Percentiles rank a stretch among this genome's conserved stretches.
phyloP scores from a whole-genome alignment of 2,888 invertebrate genomes.

The Nudaria mundana region DNA sequence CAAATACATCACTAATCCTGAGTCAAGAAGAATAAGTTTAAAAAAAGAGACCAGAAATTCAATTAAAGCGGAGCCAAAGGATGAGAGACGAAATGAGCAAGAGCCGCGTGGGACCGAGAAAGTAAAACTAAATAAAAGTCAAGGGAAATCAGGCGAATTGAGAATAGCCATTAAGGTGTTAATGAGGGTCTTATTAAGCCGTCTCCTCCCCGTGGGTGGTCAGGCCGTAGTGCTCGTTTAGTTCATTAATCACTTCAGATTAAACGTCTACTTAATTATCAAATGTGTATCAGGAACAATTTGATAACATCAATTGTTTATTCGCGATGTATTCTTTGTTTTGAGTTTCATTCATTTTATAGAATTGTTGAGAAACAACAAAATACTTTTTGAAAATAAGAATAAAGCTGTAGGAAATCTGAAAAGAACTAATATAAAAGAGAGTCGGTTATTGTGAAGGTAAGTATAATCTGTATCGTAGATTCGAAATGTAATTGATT shows the following conservation, averaged over 20 bases:
- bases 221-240: conserved; percentile 64
- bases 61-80: conserved; percentile 67
- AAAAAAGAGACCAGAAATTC: conserved; percentile 72
- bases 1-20: conserved; percentile 79
- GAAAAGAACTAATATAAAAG: no score
- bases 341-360: no score
- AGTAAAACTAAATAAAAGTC: conserved; percentile 71
- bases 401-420: no score
- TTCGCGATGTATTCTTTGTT: conserved; percentile 13
- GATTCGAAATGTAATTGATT: no score
- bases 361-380: no score
- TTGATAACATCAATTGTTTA: conserved; percentile 29
- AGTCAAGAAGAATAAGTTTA: conserved; percentile 78
- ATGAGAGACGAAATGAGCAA: conserved; percentile 46
- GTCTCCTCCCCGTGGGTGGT: conserved; percentile 78
- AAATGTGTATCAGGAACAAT: conserved; percentile 53
- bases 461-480: no score
- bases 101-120: conserved; percentile 48
- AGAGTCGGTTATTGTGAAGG: no score
- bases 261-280: conserved; percentile 69
- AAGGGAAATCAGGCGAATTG: conserved; percentile 76
- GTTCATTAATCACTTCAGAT: conserved; percentile 74
- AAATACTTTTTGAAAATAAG: no score
- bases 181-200: conserved; percentile 81
- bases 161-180: conserved; percentile 80